phyloP scores from a whole-genome alignment of 2,113 vertebrate genomes.

The Melanocharis versteri region DNA sequence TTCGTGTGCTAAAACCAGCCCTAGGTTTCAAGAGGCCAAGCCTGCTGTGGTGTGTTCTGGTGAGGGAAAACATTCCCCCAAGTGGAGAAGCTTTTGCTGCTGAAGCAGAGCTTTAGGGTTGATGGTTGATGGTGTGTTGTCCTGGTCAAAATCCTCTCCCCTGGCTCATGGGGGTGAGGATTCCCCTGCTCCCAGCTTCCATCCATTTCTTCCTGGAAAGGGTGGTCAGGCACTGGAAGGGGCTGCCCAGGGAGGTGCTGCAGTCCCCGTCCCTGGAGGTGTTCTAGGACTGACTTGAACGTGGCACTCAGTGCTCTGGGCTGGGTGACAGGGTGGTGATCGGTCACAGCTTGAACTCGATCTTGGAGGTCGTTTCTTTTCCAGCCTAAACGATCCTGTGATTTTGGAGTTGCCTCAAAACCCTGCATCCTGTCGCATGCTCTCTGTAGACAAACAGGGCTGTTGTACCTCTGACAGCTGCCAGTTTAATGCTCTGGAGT shows the following conservation, averaged over 20 bases:
- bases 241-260: neutral
- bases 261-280: neutral
- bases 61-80: neutral
- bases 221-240: neutral
- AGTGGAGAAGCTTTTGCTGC: neutral
- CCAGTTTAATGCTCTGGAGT: neutral
- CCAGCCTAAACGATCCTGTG: neutral
- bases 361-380: neutral
- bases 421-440: accelerated
- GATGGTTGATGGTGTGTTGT: neutral
- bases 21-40: neutral
- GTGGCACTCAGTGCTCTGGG: neutral
- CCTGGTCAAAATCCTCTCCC: neutral
- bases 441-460: neutral
- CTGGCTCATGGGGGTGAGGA: neutral
- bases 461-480: neutral
- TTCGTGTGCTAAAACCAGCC: neutral
- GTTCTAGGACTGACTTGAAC: neutral
- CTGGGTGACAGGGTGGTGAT: neutral
- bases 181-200: neutral
- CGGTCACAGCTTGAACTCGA: accelerated
- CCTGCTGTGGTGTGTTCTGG: neutral
- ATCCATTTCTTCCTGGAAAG: neutral
- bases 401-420: neutral
- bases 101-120: neutral